Percentiles rank a stretch among this genome's conserved stretches.
Evolutionary conservation across 2,888 invertebrate genomes (phyloP).

Genomic region (Trilocha varians): DNA sequence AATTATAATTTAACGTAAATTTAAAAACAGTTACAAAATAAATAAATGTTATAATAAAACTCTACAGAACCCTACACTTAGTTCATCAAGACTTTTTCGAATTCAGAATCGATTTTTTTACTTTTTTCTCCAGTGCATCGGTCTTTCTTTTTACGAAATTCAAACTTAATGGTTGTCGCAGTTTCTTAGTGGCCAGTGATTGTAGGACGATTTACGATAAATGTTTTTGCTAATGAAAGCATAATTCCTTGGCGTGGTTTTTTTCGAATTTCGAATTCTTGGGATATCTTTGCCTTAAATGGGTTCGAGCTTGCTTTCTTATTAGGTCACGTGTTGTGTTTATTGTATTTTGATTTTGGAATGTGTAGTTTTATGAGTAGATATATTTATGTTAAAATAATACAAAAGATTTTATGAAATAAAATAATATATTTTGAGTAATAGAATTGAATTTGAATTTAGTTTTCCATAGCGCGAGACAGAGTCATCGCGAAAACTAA

Average conservation of each 20-base stretch:
- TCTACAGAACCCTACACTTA: no score
- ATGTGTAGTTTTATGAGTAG: no score
- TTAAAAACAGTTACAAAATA: no score
- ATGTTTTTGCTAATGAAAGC: constrained; percentile 55
- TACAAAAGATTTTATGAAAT: no score
- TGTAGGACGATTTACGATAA: constrained; percentile 52
- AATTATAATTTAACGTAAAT: no score
- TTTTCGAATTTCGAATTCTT: constrained; percentile 8
- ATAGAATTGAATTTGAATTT: no score
- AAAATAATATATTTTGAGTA: no score
- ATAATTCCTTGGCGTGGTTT: constrained; percentile 22
- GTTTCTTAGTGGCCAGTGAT: constrained; percentile 48
- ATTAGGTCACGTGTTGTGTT: constrained; percentile 4
- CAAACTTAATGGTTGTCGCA: constrained; percentile 41
- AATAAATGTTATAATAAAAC: no score
- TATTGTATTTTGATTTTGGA: neutral
- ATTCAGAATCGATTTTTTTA: constrained; percentile 15
- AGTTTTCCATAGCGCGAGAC: no score
- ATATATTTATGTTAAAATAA: no score
- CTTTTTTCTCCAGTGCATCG: constrained; percentile 33
- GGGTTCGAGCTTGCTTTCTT: constrained; percentile 5
- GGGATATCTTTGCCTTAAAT: neutral
- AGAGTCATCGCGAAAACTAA: no score
- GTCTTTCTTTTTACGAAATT: constrained; percentile 37
- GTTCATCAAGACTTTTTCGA: neutral